Conservation (phyloP, 2,113 vertebrate genomes). For the Chiloscyllium plagiosum region DNA sequence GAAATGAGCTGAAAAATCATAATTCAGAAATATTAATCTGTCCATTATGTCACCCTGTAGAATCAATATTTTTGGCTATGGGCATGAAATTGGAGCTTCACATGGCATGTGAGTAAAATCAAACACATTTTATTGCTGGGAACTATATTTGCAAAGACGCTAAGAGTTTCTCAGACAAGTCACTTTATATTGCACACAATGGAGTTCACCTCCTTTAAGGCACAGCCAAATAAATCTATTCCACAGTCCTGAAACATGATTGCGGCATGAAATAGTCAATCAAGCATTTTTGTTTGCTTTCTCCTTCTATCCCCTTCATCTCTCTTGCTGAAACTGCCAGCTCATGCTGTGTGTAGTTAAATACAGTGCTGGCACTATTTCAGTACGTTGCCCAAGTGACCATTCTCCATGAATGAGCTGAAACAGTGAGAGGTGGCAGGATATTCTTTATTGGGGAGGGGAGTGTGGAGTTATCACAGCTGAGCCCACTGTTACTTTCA, state of each 20-base stretch:
- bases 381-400: neutral
- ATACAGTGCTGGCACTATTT: neutral
- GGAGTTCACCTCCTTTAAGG: neutral
- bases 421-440: neutral
- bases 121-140: neutral
- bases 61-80: neutral
- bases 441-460: neutral
- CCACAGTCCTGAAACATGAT: neutral
- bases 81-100: constrained; percentile 2
- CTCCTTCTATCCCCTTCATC: neutral
- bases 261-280: neutral
- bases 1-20: constrained; percentile 2
- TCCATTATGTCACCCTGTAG: neutral
- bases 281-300: neutral
- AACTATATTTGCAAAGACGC: neutral
- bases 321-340: neutral
- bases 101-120: neutral
- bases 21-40: neutral
- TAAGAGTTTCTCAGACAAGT: neutral
- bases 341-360: neutral
- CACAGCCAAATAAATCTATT: neutral
- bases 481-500: neutral
- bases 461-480: too few relatives aligned
- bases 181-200: neutral
- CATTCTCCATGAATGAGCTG: neutral